Conservation (phyloP, 1,140 invertebrate genomes). For the Eumaeus atala region DNA sequence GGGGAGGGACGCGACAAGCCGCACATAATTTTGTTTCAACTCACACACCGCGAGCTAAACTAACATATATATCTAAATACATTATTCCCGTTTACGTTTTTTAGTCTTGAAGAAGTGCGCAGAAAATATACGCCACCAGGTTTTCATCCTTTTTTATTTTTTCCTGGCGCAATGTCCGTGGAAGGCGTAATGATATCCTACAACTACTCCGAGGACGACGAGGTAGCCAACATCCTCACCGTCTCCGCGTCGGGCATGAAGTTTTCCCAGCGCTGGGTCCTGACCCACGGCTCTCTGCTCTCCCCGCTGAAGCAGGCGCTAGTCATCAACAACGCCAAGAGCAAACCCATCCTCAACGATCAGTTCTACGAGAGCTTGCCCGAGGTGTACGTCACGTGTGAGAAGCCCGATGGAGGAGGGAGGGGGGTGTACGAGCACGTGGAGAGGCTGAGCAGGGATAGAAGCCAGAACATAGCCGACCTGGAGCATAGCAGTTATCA, state of each 20-base stretch:
- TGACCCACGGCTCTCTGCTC: slow-evolving; percentile 74
- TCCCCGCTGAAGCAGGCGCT: slow-evolving; percentile 55
- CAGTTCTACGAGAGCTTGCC: slow-evolving; percentile 60
- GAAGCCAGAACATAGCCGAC: slow-evolving; percentile 37
- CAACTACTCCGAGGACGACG: slow-evolving; percentile 54
- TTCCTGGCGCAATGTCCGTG: slow-evolving; percentile 44
- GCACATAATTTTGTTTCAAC: too few species aligned
- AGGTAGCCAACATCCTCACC: slow-evolving; percentile 55
- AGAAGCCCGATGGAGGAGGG: slow-evolving; percentile 28
- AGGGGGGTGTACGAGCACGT: slow-evolving; percentile 37
- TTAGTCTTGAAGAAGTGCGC: too few species aligned
- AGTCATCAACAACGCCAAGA: slow-evolving; percentile 45
- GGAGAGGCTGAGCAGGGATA: slow-evolving; percentile 43
- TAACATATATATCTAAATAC: too few species aligned
- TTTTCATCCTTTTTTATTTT: slow-evolving; percentile 9
- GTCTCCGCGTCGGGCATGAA: slow-evolving; percentile 71
- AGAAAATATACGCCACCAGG: too few species aligned
- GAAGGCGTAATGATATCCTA: slow-evolving; percentile 67
- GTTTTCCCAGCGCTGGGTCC: slow-evolving; percentile 70
- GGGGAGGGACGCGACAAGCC: too few species aligned
- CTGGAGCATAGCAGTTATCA: slow-evolving; percentile 60
- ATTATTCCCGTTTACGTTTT: too few species aligned
- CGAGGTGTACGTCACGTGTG: slow-evolving; percentile 62
- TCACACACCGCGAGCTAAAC: too few species aligned
- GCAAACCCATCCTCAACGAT: slow-evolving; percentile 53